These are phyloP conservation scores for Leptobrachium ailaonicum DNA, from an alignment of 2,113 vertebrate genomes.

Conservation along the genomic window DNA sequence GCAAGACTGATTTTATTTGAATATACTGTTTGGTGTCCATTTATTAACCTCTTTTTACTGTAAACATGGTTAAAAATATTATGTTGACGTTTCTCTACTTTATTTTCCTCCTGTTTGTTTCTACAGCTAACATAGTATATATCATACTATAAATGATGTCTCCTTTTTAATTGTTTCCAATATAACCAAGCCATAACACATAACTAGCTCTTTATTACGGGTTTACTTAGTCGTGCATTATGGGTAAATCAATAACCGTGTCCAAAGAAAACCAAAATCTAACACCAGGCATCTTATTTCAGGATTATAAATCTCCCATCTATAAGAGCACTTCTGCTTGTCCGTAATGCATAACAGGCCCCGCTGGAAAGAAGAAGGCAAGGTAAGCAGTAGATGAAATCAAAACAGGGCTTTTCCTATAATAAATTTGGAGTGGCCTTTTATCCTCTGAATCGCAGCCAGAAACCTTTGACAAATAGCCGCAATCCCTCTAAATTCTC, in stretches of 20 bases:
- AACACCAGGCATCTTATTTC: neutral
- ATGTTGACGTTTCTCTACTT: no score
- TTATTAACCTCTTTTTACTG: no score
- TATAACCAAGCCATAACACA: neutral
- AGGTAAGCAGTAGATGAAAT: neutral
- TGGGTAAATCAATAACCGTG: neutral
- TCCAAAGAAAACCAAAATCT: constrained; percentile 1
- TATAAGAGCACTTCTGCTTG: neutral
- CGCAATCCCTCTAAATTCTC: neutral
- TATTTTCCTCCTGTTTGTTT: neutral
- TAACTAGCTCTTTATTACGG: neutral
- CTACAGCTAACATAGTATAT: no score
- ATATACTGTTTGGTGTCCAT: no score
- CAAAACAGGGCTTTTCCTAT: neutral
- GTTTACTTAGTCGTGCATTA: neutral
- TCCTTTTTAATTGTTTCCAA: neutral
- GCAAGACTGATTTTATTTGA: no score
- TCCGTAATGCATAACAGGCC: neutral
- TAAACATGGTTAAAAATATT: no score
- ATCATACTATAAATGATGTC: neutral
- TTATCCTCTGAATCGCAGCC: neutral
- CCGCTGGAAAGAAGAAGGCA: neutral
- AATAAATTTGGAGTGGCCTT: neutral
- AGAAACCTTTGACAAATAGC: neutral
- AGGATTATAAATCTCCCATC: neutral